phyloP scores from a whole-genome alignment of 1,140 invertebrate genomes.

The Drosophila chauvacae region DNA sequence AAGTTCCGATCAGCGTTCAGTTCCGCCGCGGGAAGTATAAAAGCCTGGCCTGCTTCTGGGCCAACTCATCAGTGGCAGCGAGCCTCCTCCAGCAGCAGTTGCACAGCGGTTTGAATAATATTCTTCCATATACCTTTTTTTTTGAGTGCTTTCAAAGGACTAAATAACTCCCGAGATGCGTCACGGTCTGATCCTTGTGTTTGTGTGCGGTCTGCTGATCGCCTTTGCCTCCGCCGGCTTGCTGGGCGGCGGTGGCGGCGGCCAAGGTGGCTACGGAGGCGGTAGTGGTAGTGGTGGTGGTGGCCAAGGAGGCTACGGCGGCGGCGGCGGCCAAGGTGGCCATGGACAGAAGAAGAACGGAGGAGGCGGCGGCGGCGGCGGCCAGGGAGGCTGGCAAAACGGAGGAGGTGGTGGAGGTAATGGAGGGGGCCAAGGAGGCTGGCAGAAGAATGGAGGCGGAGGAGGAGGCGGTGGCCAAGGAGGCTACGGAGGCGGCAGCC shows the following conservation, averaged over 20 bases:
- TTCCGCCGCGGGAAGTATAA: slow-evolving; percentile 55
- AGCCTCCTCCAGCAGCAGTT: slow-evolving; percentile 57
- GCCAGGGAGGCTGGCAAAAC: slow-evolving; percentile 42
- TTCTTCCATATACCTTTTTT: slow-evolving; percentile 1
- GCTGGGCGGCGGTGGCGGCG: slow-evolving; percentile 32
- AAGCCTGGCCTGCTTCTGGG: slow-evolving; percentile 43
- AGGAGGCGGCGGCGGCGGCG: slow-evolving; percentile 29
- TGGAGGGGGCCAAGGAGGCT: slow-evolving; percentile 30
- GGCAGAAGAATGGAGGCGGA: slow-evolving; percentile 44
- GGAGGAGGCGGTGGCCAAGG: slow-evolving; percentile 27
- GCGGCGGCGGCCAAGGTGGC: slow-evolving; percentile 17
- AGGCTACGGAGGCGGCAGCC: slow-evolving; percentile 41
- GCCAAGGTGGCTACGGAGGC: slow-evolving; percentile 16
- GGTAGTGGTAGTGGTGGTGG: slow-evolving; percentile 16
- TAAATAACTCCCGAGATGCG: slow-evolving; percentile 42
- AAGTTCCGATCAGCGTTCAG: slow-evolving; percentile 22
- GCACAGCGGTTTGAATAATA: slow-evolving; percentile 18
- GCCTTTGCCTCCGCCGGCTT: slow-evolving; percentile 60
- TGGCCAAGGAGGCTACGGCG: slow-evolving; percentile 29
- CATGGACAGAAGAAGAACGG: slow-evolving; percentile 18
- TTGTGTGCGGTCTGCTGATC: slow-evolving; percentile 59
- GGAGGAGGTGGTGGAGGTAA: slow-evolving; percentile 13
- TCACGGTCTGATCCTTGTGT: slow-evolving; percentile 57
- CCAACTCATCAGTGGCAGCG: slow-evolving; percentile 63
- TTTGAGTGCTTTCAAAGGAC: slow-evolving; percentile 13